Base-by-base conservation (phyloP, 2,888 invertebrate species). In the Pherbina coryleti region DNA sequence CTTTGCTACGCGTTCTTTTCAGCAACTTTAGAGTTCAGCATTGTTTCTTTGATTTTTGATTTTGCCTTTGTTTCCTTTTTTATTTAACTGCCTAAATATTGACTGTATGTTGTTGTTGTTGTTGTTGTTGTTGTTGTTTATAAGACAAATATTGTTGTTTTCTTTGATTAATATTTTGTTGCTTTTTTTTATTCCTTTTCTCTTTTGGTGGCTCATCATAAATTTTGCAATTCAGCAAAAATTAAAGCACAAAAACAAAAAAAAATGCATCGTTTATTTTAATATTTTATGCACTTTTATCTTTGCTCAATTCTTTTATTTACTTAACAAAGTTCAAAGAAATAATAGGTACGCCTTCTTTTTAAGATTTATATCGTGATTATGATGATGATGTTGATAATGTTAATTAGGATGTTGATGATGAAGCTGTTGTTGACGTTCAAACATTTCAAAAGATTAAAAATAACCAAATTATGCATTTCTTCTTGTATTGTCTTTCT, bases 301-400 rank as follows among this genome's bases (percentile, higher is more conserved):
- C 34, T 2, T 14, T 11, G 5, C 66, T 37, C 8, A 31, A 2
- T 57, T 75, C 19, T 76, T 44, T 25, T n/a, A 69, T 57, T 69
- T 34, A 70, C 64, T 67, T n/a, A 67, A 75, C 70, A 74, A 78
- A 77, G 79, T 81, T 81, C 79, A 79, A 78, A 78, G 78, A 77
- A 78, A 76, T 79, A n/a, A n/a, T n/a, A n/a, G n/a, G n/a, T n/a
- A n/a, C n/a, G n/a, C 64, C 70, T 60, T 25, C 14, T 37, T 22
- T 66, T 37, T 67, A 22, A n/a, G 22, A n/a, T 73, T 77, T 72
- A 17, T 64, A 25, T 19, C 44, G 14, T 44, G 11, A 44, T 44
- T 11, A 44, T 44, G 44, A 11, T 44, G 14, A 7, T 37, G 37
- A 37, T 37, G n/a, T n/a, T n/a, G 8, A 37, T 37, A 8, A 37